phyloP scores from a whole-genome alignment of 2,797 vertebrate species.

The Anguilla obscura region DNA sequence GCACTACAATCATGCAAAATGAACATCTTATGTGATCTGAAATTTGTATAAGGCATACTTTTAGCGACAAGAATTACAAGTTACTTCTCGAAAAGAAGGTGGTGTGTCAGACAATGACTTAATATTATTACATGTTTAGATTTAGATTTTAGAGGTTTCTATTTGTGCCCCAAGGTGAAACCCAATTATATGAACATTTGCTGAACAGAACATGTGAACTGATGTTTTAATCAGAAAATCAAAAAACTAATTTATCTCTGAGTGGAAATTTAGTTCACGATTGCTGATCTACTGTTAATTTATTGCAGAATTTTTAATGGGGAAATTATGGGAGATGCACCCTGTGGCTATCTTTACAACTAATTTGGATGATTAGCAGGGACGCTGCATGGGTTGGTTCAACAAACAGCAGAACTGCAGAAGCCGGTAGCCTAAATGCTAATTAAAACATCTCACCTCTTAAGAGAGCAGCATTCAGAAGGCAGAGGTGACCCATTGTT shows the following conservation, averaged over 20 bases:
- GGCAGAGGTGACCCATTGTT: constrained; percentile 33
- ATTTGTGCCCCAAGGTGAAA: background rate
- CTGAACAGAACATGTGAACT: background rate
- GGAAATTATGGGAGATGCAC: constrained; percentile 30
- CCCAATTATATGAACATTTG: background rate
- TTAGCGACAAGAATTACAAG: background rate
- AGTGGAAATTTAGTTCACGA: background rate
- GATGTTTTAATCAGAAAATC: constrained; percentile 18
- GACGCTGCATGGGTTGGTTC: constrained; percentile 42
- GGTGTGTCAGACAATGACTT: background rate
- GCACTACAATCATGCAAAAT: background rate
- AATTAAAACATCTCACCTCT: constrained; percentile 53
- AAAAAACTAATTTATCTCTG: background rate
- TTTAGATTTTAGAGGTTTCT: background rate
- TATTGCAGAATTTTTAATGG: constrained; percentile 2
- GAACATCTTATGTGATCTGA: background rate
- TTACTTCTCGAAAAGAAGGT: background rate
- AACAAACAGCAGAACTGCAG: constrained; percentile 18
- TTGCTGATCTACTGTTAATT: constrained; percentile 24
- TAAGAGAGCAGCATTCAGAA: constrained; percentile 46
- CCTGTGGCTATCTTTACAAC: constrained; percentile 35
- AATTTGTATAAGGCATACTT: background rate
- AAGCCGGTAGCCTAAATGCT: constrained; percentile 33
- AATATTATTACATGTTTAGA: background rate
- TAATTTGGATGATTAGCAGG: constrained; percentile 40